Evolutionary conservation across 30 jellyfish, hydroid and myxozoan species (phyloP).

Genomic region (Rhopilema esculentum): DNA sequence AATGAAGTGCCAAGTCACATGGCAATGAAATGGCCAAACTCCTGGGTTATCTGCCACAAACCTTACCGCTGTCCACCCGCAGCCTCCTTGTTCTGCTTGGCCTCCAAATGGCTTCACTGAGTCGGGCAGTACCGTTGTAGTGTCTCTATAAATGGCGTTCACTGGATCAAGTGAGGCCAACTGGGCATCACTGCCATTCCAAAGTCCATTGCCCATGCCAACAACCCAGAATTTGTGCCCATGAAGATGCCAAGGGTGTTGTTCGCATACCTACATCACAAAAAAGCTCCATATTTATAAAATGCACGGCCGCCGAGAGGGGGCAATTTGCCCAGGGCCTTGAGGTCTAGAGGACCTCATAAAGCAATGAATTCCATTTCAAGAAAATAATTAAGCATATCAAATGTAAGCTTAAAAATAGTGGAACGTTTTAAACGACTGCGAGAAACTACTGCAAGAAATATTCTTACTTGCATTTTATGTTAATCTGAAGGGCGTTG

Average conservation of each 20-base stretch:
- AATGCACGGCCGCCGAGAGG: background rate
- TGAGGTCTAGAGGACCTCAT: too few relatives aligned
- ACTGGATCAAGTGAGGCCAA: conserved; percentile 44
- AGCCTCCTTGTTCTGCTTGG: conserved; percentile 67
- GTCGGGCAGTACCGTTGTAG: conserved; percentile 75
- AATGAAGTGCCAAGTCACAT: conserved; percentile 69
- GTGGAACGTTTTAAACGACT: too few relatives aligned
- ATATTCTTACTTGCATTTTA: too few relatives aligned
- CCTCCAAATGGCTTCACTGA: conserved; percentile 55
- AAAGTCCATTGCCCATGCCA: conserved; percentile 62
- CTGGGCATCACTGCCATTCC: conserved; percentile 72
- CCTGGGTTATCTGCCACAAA: conserved; percentile 77
- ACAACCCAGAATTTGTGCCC: conserved; percentile 71
- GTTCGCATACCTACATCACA: conserved; percentile 58
- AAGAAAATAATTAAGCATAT: too few relatives aligned
- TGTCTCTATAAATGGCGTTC: conserved; percentile 48
- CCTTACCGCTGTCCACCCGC: conserved; percentile 69
- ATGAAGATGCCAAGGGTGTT: conserved; percentile 73
- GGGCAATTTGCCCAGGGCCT: too few relatives aligned
- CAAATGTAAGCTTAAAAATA: too few relatives aligned
- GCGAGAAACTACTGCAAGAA: too few relatives aligned
- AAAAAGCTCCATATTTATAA: background rate
- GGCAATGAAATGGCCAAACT: conserved; percentile 76
- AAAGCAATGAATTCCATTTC: too few relatives aligned
- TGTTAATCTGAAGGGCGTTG: too few relatives aligned